Evolutionary conservation across 2,888 invertebrate species (phyloP), one percentile per base, ranked within the genome.

Genomic region (Maniola hyperantus): DNA sequence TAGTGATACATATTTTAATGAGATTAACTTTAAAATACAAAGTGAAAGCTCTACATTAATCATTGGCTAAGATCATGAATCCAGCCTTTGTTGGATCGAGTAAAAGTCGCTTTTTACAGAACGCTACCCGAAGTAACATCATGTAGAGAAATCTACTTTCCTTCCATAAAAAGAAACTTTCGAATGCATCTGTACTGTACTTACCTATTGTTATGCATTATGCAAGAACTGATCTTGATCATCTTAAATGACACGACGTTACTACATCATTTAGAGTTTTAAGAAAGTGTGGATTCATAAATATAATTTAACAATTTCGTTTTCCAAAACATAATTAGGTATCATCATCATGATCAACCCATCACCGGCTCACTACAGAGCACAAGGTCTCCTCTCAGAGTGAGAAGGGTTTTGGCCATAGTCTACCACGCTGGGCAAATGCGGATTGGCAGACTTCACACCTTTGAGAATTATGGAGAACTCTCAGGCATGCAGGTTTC

Each of bases 131-230:
- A 65, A 70, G 69, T 61, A 65, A 64, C 67, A 71, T 72, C 74
- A 71, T 70, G 70, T 71, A 62, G 76, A 72, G 81, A 81, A 82
- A 82, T 78, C 76, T 66, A 73, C 79, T 82, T 83, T 81, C 77
- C 72, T 79, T 74, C 68, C 71, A 64, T 72, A 74, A 62, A 62
- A 53, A 59, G 10, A 46, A 73, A 79, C 83, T 82, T 83, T 83
- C 81, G 77, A 82, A 67, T 76, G 73, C 76, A 77, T 67, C 76
- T 70, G 66, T 59, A 59, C 51, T 67, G 63, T 72, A 1, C 4
- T 1, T 26, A 26, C 26, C 26, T 26, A 67, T 68, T 62, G 62
- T 62, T 53, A 42, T 62, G 42, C 62, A 62, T 62, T 72, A 73
- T 70, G 65, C 69, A 72, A 62, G 62, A 76, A 74, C 71, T 74